Evolutionary conservation across 1,140 invertebrate species (phyloP), one percentile per base, ranked within the genome.

Genomic region (Drosophila lacertosa): DNA sequence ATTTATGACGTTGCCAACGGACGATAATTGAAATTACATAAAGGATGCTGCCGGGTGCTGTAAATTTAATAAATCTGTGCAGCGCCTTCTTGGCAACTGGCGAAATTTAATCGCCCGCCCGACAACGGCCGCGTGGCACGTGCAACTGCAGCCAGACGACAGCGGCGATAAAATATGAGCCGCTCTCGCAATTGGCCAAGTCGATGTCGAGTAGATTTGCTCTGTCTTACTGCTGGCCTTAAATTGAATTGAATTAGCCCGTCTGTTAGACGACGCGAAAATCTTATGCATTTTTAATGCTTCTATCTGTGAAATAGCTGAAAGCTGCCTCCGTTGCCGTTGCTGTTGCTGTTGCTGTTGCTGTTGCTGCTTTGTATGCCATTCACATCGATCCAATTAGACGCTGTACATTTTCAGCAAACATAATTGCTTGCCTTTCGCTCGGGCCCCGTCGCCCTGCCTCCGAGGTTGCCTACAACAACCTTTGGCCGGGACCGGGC

Each of bases 11-110:
- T 71, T 66, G 67, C 82, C 82, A 78, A 75, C 55, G 78, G 82
- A 83, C 83, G 83, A 88, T 88, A 88, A 88, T 88, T 88, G 82
- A 88, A 88, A 88, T 88, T 81, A 86, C 71, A 77, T 84, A 70
- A 83, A 80, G 67, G 59, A 59, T 51, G 63, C 63, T 37, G 53
- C 40, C 26, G 37, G 26, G 18, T 18, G 40, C 58, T 65, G 81
- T 80, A 84, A 84, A 86, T 88, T 72, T 82, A 88, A 88, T 88
- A 88, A 86, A 86, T 86, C 82, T 82, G 81, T 67, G 72, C 47
- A 62, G 26, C 54, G 63, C 72, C 16, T 55, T 80, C 66, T 77
- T 63, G 65, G 29, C 62, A 39, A 69, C 58, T 54, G 73, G 64
- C 33, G 37, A 60, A 86, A 86, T 86, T 88, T 81, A 86, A 66